Evolutionary conservation across 2,113 vertebrate species (phyloP).

Genomic region (Equus quagga): DNA sequence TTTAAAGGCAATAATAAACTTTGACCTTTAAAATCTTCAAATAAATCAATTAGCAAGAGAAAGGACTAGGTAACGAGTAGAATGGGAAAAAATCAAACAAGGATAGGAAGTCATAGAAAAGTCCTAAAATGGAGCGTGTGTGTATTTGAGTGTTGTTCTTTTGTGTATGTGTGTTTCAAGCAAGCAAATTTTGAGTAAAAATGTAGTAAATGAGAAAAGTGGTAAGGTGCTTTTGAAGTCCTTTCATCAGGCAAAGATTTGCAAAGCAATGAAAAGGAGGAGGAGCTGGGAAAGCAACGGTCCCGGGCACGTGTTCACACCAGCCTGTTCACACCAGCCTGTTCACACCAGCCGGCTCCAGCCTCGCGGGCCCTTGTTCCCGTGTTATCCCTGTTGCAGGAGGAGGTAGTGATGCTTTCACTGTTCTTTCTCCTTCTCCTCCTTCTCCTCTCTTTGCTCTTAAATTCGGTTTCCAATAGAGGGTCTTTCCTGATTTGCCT

Average conservation of each 20-base stretch:
- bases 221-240: not conserved
- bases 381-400: too few relatives aligned
- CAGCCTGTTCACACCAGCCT: too few relatives aligned
- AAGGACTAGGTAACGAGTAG: not conserved
- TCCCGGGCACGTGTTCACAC: too few relatives aligned
- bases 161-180: not conserved
- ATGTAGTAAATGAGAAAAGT: not conserved
- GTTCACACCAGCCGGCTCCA: too few relatives aligned
- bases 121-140: not conserved
- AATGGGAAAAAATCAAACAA: not conserved
- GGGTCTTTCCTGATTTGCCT: not conserved
- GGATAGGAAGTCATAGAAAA: not conserved
- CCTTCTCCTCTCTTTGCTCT: not conserved
- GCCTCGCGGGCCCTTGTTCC: too few relatives aligned
- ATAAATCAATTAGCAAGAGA: constrained; percentile 42
- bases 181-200: not conserved
- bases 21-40: constrained; percentile 13
- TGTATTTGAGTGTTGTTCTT: not conserved
- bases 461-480: not conserved
- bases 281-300: too few relatives aligned
- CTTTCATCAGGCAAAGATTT: not conserved
- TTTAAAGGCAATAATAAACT: constrained; percentile 56
- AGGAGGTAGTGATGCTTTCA: not conserved
- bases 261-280: not conserved
- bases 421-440: not conserved